Base-by-base conservation (phyloP, 1,140 invertebrate genomes). In the Heliothis virescens region DNA sequence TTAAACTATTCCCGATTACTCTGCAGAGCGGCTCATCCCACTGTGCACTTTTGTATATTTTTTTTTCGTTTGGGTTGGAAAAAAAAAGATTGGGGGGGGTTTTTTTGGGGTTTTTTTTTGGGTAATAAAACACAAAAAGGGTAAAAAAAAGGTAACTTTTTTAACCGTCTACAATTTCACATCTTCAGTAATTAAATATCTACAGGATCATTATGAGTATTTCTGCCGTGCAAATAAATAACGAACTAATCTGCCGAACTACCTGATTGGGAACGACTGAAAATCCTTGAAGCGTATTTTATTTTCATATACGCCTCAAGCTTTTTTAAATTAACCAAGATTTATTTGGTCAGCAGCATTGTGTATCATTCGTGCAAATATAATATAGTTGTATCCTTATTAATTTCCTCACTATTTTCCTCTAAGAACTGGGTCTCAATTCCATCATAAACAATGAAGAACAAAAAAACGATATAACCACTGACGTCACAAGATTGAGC, bases 401-500 rank as follows among this genome's bases (percentile, higher is more conserved):
- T 11, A 5, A 48, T 18, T 67, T 67, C 41, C 63, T 67, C 16
- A 21, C 63, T 21, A 52, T 71, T 71, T 71, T 47, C n/a, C 67
- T 71, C 2, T 55, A 67, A 15, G n/a, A 57, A 75, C 13, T 29
- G 34, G n/a, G 16, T 15, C 55, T 48, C 57, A 18, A n/a, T n/a
- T n/a, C n/a, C n/a, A 57, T 62, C 50, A 65, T n/a, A n/a, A n/a
- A n/a, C n/a, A 52, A 63, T 13, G n/a, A 50, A 76, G 47, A 55
- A 50, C 50, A n/a, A 80, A 75, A 57, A 80, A 69, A 82, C 34
- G 67, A 1, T 7, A 63, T 57, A 77, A 34, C 29, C 13, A 59
- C 41, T 59, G 53, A 65, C 62, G 79, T 78, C 73, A 83, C 74
- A 74, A 80, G 79, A 76, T 84, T 82, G 81, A 82, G 81, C 75